phyloP scores from a whole-genome alignment of 2,113 vertebrate species.

The Panurus biarmicus region DNA sequence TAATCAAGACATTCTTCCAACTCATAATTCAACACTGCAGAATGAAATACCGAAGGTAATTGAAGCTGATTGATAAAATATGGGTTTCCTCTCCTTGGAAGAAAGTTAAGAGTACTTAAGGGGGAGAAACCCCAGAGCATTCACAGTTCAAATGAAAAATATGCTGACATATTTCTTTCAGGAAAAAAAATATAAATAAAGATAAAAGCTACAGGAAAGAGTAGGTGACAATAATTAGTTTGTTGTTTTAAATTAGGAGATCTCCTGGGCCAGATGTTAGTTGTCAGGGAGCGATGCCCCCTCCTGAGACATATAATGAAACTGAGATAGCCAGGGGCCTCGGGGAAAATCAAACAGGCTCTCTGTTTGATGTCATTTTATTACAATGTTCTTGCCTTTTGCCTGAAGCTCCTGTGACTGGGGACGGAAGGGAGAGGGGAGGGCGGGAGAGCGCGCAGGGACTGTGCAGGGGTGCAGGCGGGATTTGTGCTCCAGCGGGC shows the following conservation, averaged over 20 bases:
- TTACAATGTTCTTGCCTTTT: background rate
- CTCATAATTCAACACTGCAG: slow-evolving; percentile 29
- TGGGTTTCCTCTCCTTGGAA: slow-evolving; percentile 42
- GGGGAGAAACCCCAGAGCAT: background rate
- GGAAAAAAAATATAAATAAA: slow-evolving; percentile 12
- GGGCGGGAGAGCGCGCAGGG: background rate
- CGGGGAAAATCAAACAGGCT: background rate
- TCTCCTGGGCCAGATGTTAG: slow-evolving; percentile 71
- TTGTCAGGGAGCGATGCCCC: slow-evolving; percentile 59
- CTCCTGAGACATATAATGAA: slow-evolving; percentile 70
- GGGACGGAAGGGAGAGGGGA: background rate
- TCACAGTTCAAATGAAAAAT: slow-evolving; percentile 17
- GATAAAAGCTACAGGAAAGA: slow-evolving; percentile 60
- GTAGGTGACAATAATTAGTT: slow-evolving; percentile 70
- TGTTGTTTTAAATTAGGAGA: slow-evolving; percentile 69
- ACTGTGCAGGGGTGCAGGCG: background rate
- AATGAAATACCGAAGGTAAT: slow-evolving; percentile 50
- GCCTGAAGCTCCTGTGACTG: slow-evolving; percentile 12
- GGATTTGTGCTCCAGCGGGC: slow-evolving; percentile 20
- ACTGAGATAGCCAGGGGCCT: slow-evolving; percentile 17
- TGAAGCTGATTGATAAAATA: slow-evolving; percentile 52
- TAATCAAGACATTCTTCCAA: slow-evolving; percentile 63
- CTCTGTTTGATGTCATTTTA: background rate
- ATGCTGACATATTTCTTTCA: background rate
- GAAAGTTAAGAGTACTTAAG: slow-evolving; percentile 23